These are phyloP conservation scores for Ectemnius cavifrons DNA, from an alignment of 2,888 invertebrate genomes.

Conservation along the genomic window DNA sequence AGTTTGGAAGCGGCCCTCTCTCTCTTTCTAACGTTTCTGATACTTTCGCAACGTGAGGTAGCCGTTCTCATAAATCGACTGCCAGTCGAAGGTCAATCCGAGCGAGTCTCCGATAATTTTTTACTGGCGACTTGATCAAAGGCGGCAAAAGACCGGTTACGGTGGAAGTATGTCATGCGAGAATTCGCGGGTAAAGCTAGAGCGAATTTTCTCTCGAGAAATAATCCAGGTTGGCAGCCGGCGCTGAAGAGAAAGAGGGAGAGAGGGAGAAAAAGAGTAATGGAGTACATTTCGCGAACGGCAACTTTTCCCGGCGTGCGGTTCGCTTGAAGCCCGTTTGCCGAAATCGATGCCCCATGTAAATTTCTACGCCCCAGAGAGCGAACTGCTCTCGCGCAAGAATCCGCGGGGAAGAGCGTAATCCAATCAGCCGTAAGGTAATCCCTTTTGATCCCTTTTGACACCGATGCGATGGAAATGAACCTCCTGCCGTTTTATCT, in stretches of 20 bases:
- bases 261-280: neutral
- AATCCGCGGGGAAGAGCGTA: slow-evolving; percentile 34
- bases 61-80: neutral
- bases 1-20: slow-evolving; percentile 21
- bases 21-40: neutral
- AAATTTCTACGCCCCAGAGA: slow-evolving; percentile 36
- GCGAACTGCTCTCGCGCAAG: slow-evolving; percentile 11
- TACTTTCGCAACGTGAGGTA: neutral
- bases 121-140: neutral
- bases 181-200: neutral
- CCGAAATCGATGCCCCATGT: slow-evolving; percentile 21
- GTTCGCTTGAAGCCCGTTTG: neutral
- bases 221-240: too few species aligned
- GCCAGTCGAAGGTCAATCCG: neutral
- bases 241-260: too few species aligned
- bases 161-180: neutral
- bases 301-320: neutral
- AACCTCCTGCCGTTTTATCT: slow-evolving; percentile 44
- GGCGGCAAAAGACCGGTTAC: neutral
- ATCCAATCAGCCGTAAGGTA: slow-evolving; percentile 49
- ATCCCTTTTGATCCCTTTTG: slow-evolving; percentile 59
- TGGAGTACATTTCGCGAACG: neutral
- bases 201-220: too few species aligned
- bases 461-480: slow-evolving; percentile 49
- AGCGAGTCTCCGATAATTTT: too few species aligned